These are phyloP conservation scores for Zeugodacus cucurbitae DNA, from an alignment of 1,140 invertebrate genomes.

Conservation along the genomic window DNA sequence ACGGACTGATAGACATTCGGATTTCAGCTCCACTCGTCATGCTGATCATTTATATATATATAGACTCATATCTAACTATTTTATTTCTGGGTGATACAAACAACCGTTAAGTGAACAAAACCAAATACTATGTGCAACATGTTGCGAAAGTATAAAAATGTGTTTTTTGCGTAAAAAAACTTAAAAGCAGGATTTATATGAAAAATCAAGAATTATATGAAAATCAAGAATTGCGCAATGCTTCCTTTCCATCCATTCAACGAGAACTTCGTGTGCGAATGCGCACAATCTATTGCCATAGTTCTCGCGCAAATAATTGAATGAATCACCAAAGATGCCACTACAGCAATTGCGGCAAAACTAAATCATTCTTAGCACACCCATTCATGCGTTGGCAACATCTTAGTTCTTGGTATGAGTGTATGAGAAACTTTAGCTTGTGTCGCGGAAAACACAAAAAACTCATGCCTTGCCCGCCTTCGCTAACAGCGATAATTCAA, in stretches of 20 bases:
- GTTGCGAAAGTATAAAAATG: too few species aligned
- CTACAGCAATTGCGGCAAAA: conserved; percentile 13
- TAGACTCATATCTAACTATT: too few species aligned
- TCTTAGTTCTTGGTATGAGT: background rate
- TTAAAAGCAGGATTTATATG: background rate
- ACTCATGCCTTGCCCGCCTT: background rate
- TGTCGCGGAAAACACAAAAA: background rate
- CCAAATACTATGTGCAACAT: too few species aligned
- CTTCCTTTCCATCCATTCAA: too few species aligned
- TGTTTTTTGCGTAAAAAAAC: too few species aligned
- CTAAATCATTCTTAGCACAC: background rate
- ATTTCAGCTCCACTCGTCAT: too few species aligned
- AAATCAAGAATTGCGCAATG: too few species aligned
- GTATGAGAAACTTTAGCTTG: background rate
- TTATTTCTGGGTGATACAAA: too few species aligned
- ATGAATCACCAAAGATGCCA: conserved; percentile 32
- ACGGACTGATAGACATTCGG: too few species aligned
- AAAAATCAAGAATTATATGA: conserved; percentile 6
- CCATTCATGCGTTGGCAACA: background rate
- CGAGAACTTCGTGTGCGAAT: too few species aligned
- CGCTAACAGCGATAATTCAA: conserved; percentile 2
- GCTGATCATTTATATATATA: too few species aligned
- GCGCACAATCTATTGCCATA: background rate
- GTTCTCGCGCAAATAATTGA: background rate
- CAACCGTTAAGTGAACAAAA: too few species aligned